A percentile compares a stretch with the other conserved stretches of the same genome.
Conservation (phyloP, 2,113 vertebrate genomes). For the Myrmophylax atrothorax region DNA sequence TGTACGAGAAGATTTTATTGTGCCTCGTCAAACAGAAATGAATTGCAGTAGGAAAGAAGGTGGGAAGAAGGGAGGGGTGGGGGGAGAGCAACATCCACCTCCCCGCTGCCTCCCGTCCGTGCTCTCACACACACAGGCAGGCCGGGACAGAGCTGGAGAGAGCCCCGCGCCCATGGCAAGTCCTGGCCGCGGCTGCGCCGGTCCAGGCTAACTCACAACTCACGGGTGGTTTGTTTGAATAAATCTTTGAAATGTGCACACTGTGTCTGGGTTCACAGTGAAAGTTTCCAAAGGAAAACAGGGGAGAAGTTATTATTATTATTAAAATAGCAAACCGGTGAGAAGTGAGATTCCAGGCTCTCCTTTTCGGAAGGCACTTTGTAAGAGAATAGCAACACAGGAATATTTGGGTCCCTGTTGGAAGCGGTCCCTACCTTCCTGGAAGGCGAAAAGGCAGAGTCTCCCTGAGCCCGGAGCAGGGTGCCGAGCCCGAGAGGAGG, state of each 20-base stretch:
- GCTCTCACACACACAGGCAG: neutral
- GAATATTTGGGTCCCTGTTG: neutral
- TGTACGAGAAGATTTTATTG: conserved; percentile 14
- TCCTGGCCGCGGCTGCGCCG: neutral
- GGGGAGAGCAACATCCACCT: neutral
- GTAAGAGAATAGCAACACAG: neutral
- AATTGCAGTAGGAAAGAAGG: neutral
- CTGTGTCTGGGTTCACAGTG: neutral
- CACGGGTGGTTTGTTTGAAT: neutral
- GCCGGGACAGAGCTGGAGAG: neutral
- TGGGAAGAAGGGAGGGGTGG: neutral
- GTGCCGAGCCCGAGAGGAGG: neutral
- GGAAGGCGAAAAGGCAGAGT: neutral
- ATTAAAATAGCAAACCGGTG: neutral
- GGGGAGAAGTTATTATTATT: neutral
- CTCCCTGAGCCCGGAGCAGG: neutral
- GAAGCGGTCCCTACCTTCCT: neutral
- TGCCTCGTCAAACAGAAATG: neutral
- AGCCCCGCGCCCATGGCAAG: neutral
- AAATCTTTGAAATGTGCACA: neutral
- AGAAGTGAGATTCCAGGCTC: neutral
- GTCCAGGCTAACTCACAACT: neutral
- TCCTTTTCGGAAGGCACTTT: neutral
- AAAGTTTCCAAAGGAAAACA: neutral
- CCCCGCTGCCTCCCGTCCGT: neutral